These are phyloP conservation scores for Crotalus helleri DNA, from an alignment of 2,113 vertebrate species.

Conservation along the genomic window DNA sequence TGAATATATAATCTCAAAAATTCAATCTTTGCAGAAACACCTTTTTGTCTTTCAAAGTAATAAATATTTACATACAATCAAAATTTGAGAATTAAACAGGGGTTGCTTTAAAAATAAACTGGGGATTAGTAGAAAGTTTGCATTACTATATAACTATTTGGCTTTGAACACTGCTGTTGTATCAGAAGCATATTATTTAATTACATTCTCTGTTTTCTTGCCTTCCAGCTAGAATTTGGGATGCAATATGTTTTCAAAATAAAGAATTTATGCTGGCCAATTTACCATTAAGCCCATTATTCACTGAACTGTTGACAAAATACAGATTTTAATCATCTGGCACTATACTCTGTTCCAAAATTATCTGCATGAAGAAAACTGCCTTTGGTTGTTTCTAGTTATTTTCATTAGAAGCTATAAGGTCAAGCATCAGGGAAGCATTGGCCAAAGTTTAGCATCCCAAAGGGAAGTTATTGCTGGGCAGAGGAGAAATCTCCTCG, in stretches of 20 bases:
- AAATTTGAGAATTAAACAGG: not conserved
- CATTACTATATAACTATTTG: rapidly evolving
- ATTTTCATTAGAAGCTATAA: not conserved
- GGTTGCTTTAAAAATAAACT: not conserved
- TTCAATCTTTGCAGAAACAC: not conserved
- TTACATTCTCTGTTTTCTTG: not conserved
- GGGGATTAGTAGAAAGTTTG: not conserved
- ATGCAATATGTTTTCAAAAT: not conserved
- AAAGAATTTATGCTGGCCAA: not conserved
- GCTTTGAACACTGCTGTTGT: not conserved
- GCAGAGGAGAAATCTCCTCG: not conserved
- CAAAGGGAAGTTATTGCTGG: not conserved
- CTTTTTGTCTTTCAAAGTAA: not conserved
- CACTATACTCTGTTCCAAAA: not conserved
- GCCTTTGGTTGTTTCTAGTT: not conserved
- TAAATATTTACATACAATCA: not conserved
- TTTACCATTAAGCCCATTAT: not conserved
- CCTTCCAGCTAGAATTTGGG: not conserved
- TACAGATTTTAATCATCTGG: not conserved
- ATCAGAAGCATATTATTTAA: not conserved
- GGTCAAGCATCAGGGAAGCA: not conserved
- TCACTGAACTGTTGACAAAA: not conserved
- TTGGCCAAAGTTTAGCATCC: not conserved
- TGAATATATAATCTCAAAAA: not conserved
- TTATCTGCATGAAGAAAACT: not conserved